Base-by-base conservation (phyloP, 2,888 invertebrate genomes). In the Chirona hameri region DNA sequence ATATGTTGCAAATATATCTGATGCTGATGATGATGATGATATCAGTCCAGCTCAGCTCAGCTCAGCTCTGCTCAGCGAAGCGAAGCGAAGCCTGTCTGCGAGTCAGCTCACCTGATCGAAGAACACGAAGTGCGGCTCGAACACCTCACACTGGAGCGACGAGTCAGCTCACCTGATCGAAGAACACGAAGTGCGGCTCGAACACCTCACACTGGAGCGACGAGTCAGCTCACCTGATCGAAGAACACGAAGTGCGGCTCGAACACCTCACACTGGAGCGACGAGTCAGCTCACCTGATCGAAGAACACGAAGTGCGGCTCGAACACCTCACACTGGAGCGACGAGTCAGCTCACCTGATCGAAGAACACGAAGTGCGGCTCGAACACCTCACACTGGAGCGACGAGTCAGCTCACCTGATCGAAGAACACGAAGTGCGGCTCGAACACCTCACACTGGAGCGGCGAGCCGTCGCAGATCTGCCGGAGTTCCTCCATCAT, bases 221-320 rank as follows among this genome's bases (percentile, higher is more conserved):
- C 84, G 84, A 83, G n/a, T n/a, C 14, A 80, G 29, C 69, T 80
- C 80, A 85, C 85, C 85, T 87, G 88, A 85, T 98, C 97, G 87
- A 97, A 97, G 89, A 96, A 97, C 18, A 97, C 95, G 87, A 97
- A 97, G 87, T 96, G 97, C 0, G 97, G 97, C 90, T 97, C 96
- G 87, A 96, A 98, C 5, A 97, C 96, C 48, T 95, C 95, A 82
- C 93, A 87, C 81, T 88, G 87, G 84, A 87, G 86, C 39, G 86
- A 83, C 84, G 84, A 83, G n/a, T n/a, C n/a, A n/a, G n/a, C n/a
- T 80, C 80, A 85, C 85, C 85, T 87, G 88, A 85, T 98, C 97
- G 87, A 97, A 97, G 89, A 96, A 97, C 18, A 97, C 95, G 87
- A 97, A 97, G 87, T 96, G 97, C 0, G 97, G 97, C 90, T 97